Base-by-base conservation (phyloP, 2,797 vertebrate genomes). In the Sebastes iracundus region DNA sequence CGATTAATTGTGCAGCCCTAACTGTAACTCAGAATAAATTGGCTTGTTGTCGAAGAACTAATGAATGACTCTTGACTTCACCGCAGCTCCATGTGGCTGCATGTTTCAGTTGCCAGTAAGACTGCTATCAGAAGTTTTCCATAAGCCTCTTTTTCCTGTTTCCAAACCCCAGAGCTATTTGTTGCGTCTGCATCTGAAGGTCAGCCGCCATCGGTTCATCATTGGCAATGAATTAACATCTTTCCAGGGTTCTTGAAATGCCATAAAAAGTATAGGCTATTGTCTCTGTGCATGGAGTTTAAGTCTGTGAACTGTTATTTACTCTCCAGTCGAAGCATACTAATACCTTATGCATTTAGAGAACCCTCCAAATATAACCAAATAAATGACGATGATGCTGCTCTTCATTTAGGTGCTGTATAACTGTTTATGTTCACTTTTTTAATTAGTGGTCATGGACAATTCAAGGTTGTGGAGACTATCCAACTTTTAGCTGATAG, bases 401-500 rank as follows among this genome's bases (percentile, higher is more conserved):
- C 18, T 77, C 58, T 72, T 83, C 64, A 53, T 53, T 66, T 65
- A 69, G 62, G 46, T 55, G 63, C 46, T 28, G 33, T 59, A n/a
- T 56, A 6, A 68, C 76, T 81, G 62, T 49, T 76, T 12, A 33
- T 67, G 3, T 18, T 14, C 27, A 64, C 6, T 64, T 30, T 77
- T 73, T 66, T 30, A 76, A 75, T 76, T 35, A 56, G 55, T 74
- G 66, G 77, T 90, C 82, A 83, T 64, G 74, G 80, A 81, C 82
- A 73, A 79, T 83, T 90, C 87, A 94, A 90, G 90, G 90, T 93
- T 91, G 66, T 25, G 13, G 68, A 74, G 66, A 84, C 65, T 23
- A 27, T 88, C 63, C 73, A 83, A 83, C 69, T 83, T 84, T 84
- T 14, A 66, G 56, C 35, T 64, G 68, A 82, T 13, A 49, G 53